Percentiles rank a stretch among this genome's conserved stretches.
These are phyloP conservation scores for Cydia amplana DNA, from an alignment of 1,140 invertebrate species.

Conservation along the genomic window DNA sequence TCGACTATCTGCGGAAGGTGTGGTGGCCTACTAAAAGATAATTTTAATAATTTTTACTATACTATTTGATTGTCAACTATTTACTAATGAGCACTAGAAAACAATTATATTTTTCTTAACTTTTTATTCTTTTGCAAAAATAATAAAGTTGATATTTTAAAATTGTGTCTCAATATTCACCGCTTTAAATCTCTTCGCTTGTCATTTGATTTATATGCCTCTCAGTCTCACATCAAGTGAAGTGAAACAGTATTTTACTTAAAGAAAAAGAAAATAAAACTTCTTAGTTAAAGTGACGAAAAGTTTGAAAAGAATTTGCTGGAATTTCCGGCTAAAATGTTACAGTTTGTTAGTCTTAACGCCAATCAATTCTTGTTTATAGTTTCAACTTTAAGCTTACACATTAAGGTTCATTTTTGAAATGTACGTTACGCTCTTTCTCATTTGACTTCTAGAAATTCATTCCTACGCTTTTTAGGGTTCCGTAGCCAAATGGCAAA, in stretches of 20 bases:
- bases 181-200: not conserved
- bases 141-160: too few relatives aligned
- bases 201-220: not conserved
- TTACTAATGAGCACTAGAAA: too few relatives aligned
- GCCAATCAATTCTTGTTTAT: not conserved
- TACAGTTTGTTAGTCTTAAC: not conserved
- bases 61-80: too few relatives aligned
- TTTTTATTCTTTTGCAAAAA: too few relatives aligned
- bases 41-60: too few relatives aligned
- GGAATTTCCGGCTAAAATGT: not conserved
- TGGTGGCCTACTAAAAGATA: too few relatives aligned
- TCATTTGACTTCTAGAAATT: too few relatives aligned
- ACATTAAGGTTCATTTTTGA: not conserved
- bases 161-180: not conserved
- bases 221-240: not conserved
- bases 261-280: not conserved
- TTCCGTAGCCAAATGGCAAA: too few relatives aligned
- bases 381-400: not conserved
- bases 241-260: conserved; percentile 3
- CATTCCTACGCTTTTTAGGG: too few relatives aligned
- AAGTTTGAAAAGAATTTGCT: not conserved
- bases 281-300: not conserved
- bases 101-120: too few relatives aligned
- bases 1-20: too few relatives aligned
- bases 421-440: not conserved